Evolutionary conservation across 2,888 invertebrate species (phyloP), one percentile per base, ranked within the genome.

Genomic region (Aplocera efformata): DNA sequence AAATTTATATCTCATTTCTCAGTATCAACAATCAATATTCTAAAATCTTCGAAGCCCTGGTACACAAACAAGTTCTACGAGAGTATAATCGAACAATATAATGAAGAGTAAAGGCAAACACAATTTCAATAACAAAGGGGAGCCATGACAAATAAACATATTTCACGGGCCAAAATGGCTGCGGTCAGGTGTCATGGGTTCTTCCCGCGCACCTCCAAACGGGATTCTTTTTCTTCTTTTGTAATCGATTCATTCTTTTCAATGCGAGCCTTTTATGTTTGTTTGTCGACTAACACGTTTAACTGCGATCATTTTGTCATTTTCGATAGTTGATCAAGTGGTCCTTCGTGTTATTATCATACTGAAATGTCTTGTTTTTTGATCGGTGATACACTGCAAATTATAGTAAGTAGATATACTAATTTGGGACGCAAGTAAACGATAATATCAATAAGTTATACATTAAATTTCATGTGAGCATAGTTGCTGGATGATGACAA

Each of bases 1-100:
- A 86, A 86, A 86, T 86, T 88, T 88, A 88, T 86, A 77, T 77
- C 78, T 83, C 84, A 84, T 85, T 85, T 85, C 84, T 84, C 78
- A 85, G 85, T 81, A 85, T 86, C 85, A 83, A 84, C 79, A 86
- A 86, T 86, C 86, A 84, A 88, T 88, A 85, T 84, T 83, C 81
- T 76, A 83, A 85, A 84, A 84, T 80, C 77, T 82, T 72, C 65
- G 63, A 69, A 69, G 74, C 83, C 77, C 80, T 72, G 77, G 63
- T 73, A 74, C 72, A 84, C 79, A 84, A 85, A 86, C 88, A 75
- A 76, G 86, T 85, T 86, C 72, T 71, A 72, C 68, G 67, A 60
- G 65, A 75, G 79, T 77, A 85, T 83, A 85, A 83, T 82, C 85
- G 82, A 82, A 88, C 83, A 88, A 86, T 85, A 84, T 86, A 83